phyloP scores from a whole-genome alignment of 2,113 vertebrate genomes.

The human region DNA sequence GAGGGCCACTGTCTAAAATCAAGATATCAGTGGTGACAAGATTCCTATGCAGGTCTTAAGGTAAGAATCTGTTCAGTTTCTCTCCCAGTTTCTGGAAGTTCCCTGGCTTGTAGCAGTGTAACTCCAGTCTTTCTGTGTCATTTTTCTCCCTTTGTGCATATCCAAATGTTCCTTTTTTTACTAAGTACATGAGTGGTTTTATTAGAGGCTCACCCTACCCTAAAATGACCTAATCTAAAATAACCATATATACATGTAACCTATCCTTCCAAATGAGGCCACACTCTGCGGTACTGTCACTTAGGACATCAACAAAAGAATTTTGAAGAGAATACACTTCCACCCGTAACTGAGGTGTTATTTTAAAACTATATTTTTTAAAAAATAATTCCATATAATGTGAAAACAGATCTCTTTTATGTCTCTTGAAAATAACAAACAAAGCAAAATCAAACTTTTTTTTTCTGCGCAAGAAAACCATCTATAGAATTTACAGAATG shows the following conservation, averaged over 20 bases:
- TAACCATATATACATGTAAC: not conserved
- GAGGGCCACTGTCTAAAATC: not conserved
- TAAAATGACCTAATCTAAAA: not conserved
- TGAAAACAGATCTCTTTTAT: not conserved
- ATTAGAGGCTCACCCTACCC: not conserved
- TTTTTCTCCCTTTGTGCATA: not conserved
- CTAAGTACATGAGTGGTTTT: not conserved
- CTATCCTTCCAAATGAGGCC: not conserved
- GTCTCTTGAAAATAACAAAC: not conserved
- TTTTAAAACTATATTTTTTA: not conserved
- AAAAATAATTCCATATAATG: constrained; percentile 77
- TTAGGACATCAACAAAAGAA: not conserved
- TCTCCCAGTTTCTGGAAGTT: not conserved
- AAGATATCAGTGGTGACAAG: not conserved
- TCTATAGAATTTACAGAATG: not conserved
- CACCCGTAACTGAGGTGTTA: not conserved
- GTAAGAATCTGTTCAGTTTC: not conserved
- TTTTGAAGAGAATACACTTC: not conserved
- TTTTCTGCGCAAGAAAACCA: not conserved
- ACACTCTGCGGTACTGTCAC: not conserved
- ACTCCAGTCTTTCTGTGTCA: rapidly evolving
- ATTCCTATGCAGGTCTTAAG: no score
- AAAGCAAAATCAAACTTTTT: not conserved
- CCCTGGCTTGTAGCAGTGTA: not conserved
- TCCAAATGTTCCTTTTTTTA: not conserved